phyloP scores from a whole-genome alignment of 2,888 invertebrate species.

The Slavum lentiscoides region DNA sequence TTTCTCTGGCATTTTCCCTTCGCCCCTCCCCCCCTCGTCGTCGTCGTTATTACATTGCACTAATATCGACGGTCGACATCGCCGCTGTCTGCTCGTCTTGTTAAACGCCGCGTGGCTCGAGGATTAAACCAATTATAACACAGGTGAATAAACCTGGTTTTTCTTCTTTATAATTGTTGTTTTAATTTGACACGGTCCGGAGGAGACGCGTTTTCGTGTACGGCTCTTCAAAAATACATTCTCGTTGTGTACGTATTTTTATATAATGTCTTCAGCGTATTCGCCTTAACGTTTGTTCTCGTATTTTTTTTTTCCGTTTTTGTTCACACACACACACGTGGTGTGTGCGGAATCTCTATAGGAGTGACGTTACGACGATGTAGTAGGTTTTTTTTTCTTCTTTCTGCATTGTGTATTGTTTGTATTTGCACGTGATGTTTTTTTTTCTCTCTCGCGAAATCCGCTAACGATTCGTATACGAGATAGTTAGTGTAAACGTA shows the following conservation, averaged over 20 bases:
- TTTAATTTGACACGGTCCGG: constrained; percentile 50
- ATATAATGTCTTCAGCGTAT: constrained; percentile 5
- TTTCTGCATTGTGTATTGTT: background rate
- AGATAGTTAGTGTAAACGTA: too few relatives aligned
- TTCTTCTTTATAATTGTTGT: constrained; percentile 51
- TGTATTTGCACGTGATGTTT: constrained; percentile 4
- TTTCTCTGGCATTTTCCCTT: background rate
- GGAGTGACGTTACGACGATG: background rate
- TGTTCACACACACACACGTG: background rate
- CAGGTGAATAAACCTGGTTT: constrained; percentile 52
- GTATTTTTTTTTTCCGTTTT: background rate
- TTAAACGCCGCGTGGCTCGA: constrained; percentile 17
- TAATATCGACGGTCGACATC: background rate
- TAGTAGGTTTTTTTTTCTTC: background rate
- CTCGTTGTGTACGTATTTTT: background rate
- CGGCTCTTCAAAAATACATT: constrained; percentile 20
- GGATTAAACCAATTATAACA: constrained; percentile 51
- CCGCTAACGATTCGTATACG: too few relatives aligned
- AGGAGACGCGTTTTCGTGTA: constrained; percentile 37
- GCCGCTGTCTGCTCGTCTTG: constrained; percentile 19
- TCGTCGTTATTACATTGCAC: background rate
- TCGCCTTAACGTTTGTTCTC: constrained; percentile 1
- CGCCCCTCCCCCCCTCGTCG: too few relatives aligned
- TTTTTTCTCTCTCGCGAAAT: background rate
- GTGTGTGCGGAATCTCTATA: background rate